A percentile compares a stretch with the other conserved stretches of the same genome.
phyloP scores from a whole-genome alignment of 23 tunicate species.

The Halocynthia roretzi region DNA sequence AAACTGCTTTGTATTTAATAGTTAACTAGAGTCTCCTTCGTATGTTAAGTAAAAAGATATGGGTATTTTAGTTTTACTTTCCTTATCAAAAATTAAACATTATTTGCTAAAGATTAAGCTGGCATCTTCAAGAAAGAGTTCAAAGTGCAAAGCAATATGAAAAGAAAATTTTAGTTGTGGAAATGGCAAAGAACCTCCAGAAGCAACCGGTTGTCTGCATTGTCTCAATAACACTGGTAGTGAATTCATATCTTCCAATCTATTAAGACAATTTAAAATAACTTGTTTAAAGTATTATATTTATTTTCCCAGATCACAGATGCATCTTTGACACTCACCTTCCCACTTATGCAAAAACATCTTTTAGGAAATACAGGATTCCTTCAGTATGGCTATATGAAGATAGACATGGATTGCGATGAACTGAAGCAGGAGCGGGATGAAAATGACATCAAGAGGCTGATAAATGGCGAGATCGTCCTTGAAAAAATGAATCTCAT shows the following conservation, averaged over 20 bases:
- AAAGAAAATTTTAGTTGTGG: background rate
- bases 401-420: constrained; percentile 10
- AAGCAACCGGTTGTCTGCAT: background rate
- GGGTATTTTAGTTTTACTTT: background rate
- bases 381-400: constrained; percentile 8
- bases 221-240: background rate
- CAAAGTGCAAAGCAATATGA: background rate
- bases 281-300: background rate
- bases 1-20: too few species aligned
- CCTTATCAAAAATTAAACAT: too few species aligned
- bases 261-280: background rate
- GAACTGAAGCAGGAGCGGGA: constrained; percentile 1
- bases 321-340: background rate
- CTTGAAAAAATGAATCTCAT: background rate
- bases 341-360: background rate
- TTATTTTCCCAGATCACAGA: constrained; percentile 14
- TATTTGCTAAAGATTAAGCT: background rate
- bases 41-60: background rate
- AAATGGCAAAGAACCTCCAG: background rate
- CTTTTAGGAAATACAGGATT: background rate
- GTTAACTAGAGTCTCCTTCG: background rate
- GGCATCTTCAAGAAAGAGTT: background rate
- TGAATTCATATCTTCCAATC: background rate
- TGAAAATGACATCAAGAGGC: background rate
- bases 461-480: background rate